phyloP scores from a whole-genome alignment of 2,888 invertebrate species.

The Merodon equestris region DNA sequence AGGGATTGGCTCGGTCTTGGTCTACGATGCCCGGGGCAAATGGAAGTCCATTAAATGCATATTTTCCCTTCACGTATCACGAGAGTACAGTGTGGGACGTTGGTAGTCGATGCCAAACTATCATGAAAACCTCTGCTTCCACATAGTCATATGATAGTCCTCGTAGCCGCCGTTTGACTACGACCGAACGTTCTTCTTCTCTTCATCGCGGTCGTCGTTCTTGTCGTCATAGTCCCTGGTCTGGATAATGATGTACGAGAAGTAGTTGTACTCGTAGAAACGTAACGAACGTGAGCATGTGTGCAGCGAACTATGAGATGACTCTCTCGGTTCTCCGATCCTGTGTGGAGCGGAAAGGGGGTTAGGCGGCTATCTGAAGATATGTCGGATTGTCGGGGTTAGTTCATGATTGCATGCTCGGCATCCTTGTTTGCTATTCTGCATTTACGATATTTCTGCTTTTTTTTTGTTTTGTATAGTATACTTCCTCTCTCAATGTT shows the following conservation, averaged over 20 bases:
- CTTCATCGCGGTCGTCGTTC: too few relatives aligned
- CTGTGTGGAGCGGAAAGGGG: conserved; percentile 6
- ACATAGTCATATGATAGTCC: conserved; percentile 26
- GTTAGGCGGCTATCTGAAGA: conserved; percentile 57
- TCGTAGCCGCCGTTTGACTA: not conserved
- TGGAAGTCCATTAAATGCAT: conserved; percentile 69
- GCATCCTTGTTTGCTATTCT: conserved; percentile 62
- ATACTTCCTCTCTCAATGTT: too few relatives aligned
- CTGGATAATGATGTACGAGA: conserved; percentile 65
- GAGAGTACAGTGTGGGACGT: conserved; percentile 10
- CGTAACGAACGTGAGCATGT: too few relatives aligned
- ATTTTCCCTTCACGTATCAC: conserved; percentile 52
- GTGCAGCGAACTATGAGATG: too few relatives aligned
- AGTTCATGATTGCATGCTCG: conserved; percentile 64
- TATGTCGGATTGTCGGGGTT: conserved; percentile 61
- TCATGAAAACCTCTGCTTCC: conserved; percentile 42
- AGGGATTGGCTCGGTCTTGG: conserved; percentile 66
- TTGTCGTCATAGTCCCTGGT: conserved; percentile 33
- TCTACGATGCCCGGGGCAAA: conserved; percentile 59
- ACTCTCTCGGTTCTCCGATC: conserved; percentile 31
- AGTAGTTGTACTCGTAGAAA: too few relatives aligned
- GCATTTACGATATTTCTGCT: conserved; percentile 45
- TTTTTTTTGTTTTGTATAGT: not conserved
- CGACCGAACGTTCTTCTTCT: not conserved
- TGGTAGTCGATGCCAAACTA: conserved; percentile 26